Conservation (phyloP, 2,888 invertebrate species). For the Synanthedon tipuliformis region DNA sequence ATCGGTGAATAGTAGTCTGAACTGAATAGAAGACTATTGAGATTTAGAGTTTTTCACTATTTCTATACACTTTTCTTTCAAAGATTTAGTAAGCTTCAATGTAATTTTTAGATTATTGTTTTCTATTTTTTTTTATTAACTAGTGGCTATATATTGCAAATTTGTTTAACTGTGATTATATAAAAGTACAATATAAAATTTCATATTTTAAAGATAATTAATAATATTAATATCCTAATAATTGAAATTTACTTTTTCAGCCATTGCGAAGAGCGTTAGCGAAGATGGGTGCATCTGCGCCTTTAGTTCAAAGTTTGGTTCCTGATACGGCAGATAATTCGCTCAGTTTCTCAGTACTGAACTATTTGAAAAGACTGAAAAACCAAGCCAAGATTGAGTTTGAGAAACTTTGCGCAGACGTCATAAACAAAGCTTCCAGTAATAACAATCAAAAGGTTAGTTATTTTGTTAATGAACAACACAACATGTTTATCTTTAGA, state of each 20-base stretch:
- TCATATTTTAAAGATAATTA: too few relatives aligned
- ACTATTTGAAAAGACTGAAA: slow-evolving; percentile 95
- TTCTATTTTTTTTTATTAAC: too few relatives aligned
- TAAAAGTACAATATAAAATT: too few relatives aligned
- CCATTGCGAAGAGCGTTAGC: slow-evolving; percentile 90
- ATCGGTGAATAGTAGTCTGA: neutral
- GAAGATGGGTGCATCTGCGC: slow-evolving; percentile 90
- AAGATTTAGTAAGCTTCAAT: too few relatives aligned
- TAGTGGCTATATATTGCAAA: too few relatives aligned
- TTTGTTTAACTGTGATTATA: too few relatives aligned
- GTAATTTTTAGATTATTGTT: too few relatives aligned
- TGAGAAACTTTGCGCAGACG: slow-evolving; percentile 86
- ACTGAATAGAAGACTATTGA: neutral
- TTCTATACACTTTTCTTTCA: too few relatives aligned
- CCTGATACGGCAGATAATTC: slow-evolving; percentile 95
- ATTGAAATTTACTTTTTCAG: slow-evolving; percentile 49
- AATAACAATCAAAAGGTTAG: slow-evolving; percentile 64
- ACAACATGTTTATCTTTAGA: neutral
- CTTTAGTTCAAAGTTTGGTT: slow-evolving; percentile 83
- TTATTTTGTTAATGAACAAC: slow-evolving; percentile 3
- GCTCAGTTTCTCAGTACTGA: slow-evolving; percentile 91
- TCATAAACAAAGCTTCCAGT: slow-evolving; percentile 73
- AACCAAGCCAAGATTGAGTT: slow-evolving; percentile 93
- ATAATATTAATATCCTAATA: too few relatives aligned
- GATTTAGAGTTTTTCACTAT: too few relatives aligned